These are phyloP conservation scores for Ochropleura plecta DNA, from an alignment of 2,888 invertebrate species.

Conservation along the genomic window DNA sequence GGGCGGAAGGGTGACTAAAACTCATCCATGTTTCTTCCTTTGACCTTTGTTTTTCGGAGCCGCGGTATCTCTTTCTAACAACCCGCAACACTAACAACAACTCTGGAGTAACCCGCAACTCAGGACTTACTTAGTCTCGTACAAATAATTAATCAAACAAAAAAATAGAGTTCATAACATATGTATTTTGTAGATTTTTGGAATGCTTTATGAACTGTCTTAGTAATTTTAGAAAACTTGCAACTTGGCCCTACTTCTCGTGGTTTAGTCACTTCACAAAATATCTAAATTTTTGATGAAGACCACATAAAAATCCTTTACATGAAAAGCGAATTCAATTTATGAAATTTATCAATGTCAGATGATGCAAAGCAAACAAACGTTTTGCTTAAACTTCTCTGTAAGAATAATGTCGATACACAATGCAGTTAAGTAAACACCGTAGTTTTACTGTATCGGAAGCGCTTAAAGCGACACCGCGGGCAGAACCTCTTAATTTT, in stretches of 20 bases:
- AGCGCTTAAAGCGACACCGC: slow-evolving; percentile 36
- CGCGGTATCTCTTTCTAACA: too few relatives aligned
- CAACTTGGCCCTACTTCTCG: background rate
- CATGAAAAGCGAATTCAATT: too few relatives aligned
- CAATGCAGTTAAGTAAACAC: background rate
- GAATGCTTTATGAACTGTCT: background rate
- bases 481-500: slow-evolving; percentile 30
- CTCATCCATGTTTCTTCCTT: too few relatives aligned
- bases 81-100: too few relatives aligned
- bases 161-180: background rate
- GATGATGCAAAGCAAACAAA: background rate
- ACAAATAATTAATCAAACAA: background rate
- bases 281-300: background rate
- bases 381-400: background rate
- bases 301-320: too few relatives aligned
- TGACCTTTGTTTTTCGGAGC: too few relatives aligned
- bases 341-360: too few relatives aligned
- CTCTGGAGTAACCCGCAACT: too few relatives aligned
- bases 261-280: background rate
- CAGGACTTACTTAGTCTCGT: too few relatives aligned
- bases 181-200: background rate
- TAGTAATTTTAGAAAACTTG: background rate
- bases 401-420: background rate
- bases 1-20: too few relatives aligned
- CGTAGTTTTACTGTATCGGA: slow-evolving; percentile 10